Evolutionary conservation across 2,113 vertebrate genomes (phyloP), one percentile per base, ranked within the genome.

Genomic region (Drymodes brunneopygia): DNA sequence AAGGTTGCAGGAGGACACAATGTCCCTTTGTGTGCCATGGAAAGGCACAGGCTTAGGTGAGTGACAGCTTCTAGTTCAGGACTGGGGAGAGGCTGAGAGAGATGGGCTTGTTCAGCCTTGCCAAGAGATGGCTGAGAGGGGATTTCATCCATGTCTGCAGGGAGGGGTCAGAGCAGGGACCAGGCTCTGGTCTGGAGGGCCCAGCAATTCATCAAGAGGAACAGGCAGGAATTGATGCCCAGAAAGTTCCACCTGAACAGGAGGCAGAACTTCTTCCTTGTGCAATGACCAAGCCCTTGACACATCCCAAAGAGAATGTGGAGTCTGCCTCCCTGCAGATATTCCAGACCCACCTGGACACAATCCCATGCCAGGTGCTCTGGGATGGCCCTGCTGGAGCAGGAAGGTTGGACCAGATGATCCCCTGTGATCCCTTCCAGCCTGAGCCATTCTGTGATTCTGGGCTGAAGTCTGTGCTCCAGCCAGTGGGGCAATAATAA

Each of bases 301-400:
- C 22, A 35, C 57, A 38, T 4, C 13, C n/a, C 31, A 61, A 61
- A 19, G n/a, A 7, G 17, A 17, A 0, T 35, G 35, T 27, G 62
- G 47, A n/a, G 12, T 15, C 3, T 67, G 24, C 36, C 21, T 28
- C 42, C 42, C 27, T 24, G 33, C 15, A 8, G 44, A 9, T 13
- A 4, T 5, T 38, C 53, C 53, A 74, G 33, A 29, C 3, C 11
- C 23, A 29, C 19, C n/a, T 11, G 16, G 38, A 10, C 24, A 35
- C 28, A 29, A 0, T 7, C 21, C 50, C 0, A 2, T 45, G 33
- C 28, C 16, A 6, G 5, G 33, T 28, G n/a, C 58, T 65, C 44
- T 17, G 29, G 69, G 45, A 20, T 31, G 50, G 36, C 27, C 58
- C 60, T 66, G 60, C 60, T n/a, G 40, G 69, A 67, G 45, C 69